Evolutionary conservation across 1,140 invertebrate genomes (phyloP).

Genomic region (Macrocentrus cingulum): DNA sequence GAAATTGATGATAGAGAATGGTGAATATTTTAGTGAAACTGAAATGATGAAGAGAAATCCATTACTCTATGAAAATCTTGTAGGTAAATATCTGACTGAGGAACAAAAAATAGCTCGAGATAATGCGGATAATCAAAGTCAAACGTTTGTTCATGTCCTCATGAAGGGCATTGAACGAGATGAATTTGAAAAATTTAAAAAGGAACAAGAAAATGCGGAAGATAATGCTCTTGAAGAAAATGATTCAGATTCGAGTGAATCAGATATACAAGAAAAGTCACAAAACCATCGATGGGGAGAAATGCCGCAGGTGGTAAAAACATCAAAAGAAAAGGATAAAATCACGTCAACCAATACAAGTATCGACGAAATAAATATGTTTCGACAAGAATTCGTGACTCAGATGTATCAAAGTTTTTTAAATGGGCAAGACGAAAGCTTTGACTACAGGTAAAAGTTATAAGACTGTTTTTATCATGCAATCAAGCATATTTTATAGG

Average conservation of each 20-base stretch:
- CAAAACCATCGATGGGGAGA: constrained; percentile 24
- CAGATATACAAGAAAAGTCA: constrained; percentile 40
- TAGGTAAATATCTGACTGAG: constrained; percentile 80
- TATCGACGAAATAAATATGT: constrained; percentile 63
- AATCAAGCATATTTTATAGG: background rate
- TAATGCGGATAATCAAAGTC: constrained; percentile 59
- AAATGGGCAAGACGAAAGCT: constrained; percentile 77
- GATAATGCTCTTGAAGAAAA: constrained; percentile 41
- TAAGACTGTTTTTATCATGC: background rate
- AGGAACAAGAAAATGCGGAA: constrained; percentile 66
- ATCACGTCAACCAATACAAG: constrained; percentile 23
- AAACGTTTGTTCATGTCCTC: constrained; percentile 69
- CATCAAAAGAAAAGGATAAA: constrained; percentile 10
- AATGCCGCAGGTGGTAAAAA: background rate
- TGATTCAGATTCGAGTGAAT: constrained; percentile 52
- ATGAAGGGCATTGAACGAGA: constrained; percentile 70
- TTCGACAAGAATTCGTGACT: constrained; percentile 81
- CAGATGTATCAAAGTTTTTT: constrained; percentile 88
- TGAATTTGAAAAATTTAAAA: constrained; percentile 64
- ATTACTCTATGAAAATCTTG: constrained; percentile 82
- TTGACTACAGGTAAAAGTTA: constrained; percentile 72
- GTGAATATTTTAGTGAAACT: constrained; percentile 84
- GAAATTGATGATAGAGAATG: constrained; percentile 72
- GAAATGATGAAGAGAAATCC: constrained; percentile 93
- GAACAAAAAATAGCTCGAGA: constrained; percentile 72